These are phyloP conservation scores for Naso thynnoides DNA, from an alignment of 2,797 vertebrate genomes.

Conservation along the genomic window DNA sequence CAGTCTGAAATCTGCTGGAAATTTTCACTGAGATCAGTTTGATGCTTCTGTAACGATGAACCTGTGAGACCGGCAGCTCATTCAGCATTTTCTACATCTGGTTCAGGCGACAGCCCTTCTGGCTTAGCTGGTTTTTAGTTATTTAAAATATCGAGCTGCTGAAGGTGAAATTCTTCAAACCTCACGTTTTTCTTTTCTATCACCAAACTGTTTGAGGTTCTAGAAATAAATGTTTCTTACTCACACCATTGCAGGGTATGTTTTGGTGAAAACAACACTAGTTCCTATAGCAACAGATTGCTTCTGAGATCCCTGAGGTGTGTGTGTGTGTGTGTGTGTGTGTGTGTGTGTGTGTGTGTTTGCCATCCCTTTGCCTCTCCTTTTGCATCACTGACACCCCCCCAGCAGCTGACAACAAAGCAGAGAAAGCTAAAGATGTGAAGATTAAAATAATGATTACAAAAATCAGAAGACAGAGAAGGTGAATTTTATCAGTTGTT, in stretches of 20 bases:
- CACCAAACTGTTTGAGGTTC: background rate
- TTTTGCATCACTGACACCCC: no score
- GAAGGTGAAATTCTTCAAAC: no score
- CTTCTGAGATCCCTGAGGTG: background rate
- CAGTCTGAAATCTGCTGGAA: background rate
- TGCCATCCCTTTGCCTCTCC: background rate
- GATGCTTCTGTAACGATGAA: background rate
- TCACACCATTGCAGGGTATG: background rate
- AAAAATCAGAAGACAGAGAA: background rate
- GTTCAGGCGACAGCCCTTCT: background rate
- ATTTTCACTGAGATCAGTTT: background rate
- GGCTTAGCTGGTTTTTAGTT: background rate
- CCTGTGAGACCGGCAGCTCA: background rate
- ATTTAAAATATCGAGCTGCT: background rate
- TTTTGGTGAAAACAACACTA: background rate
- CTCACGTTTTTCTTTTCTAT: background rate
- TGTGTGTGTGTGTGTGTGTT: background rate
- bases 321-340: background rate
- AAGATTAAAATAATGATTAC: background rate
- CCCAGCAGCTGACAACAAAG: background rate
- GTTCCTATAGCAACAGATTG: background rate
- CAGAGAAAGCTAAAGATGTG: background rate
- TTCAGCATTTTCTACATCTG: background rate
- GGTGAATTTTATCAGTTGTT: background rate
- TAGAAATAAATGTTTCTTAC: no score